Percentiles rank a stretch among this genome's conserved stretches.
Evolutionary conservation across 2,113 vertebrate species (phyloP).

Genomic region (Alectura lathami): DNA sequence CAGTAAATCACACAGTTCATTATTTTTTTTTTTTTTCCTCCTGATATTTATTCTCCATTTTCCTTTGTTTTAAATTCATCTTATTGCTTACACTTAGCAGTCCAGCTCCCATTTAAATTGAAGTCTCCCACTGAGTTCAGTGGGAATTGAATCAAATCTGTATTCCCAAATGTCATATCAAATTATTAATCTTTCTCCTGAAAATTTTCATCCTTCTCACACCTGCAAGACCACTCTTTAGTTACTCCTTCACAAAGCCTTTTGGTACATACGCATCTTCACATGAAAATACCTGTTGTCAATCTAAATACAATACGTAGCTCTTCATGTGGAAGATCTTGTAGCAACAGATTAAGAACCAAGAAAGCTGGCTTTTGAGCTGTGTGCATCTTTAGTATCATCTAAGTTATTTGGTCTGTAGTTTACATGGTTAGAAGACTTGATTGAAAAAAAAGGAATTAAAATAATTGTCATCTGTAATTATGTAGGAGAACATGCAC

Average conservation of each 20-base stretch:
- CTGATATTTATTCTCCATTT: neutral
- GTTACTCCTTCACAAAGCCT: neutral
- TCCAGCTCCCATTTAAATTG: neutral
- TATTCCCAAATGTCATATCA: neutral
- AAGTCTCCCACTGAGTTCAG: neutral
- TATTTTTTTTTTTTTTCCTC: neutral
- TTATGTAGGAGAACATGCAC: constrained; percentile 46
- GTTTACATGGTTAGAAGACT: constrained; percentile 54
- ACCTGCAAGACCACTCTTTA: neutral
- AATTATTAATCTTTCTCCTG: neutral
- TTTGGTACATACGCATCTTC: neutral
- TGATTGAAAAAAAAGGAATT: constrained; percentile 32
- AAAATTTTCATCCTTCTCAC: neutral
- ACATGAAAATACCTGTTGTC: constrained; percentile 23
- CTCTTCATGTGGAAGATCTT: neutral
- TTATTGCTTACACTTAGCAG: neutral
- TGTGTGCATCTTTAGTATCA: neutral
- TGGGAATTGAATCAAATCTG: neutral
- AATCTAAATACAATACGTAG: neutral
- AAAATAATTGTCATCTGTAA: constrained; percentile 68
- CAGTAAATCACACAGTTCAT: neutral
- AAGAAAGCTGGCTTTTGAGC: neutral
- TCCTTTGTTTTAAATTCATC: neutral
- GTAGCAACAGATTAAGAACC: neutral
- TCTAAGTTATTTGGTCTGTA: constrained; percentile 25